Conservation (phyloP, 2,888 invertebrate genomes). For the Nomada ferruginata region DNA sequence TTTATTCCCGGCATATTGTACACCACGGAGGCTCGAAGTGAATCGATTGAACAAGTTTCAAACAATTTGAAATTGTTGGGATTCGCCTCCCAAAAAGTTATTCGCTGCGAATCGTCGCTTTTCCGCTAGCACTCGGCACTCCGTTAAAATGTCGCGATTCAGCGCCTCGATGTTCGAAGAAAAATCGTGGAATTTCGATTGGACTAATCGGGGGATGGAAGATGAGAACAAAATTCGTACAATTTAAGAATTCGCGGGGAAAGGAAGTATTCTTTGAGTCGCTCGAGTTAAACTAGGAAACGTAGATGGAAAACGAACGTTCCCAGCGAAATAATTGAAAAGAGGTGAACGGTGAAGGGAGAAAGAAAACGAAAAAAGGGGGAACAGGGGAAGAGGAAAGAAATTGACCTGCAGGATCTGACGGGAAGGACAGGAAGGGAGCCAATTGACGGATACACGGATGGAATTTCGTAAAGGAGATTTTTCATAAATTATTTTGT, state of each 20-base stretch:
- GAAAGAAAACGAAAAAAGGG: not conserved
- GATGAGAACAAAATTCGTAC: not conserved
- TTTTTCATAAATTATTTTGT: slow-evolving; percentile 36
- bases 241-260: not conserved
- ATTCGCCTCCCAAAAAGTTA: not conserved
- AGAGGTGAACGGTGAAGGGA: not conserved
- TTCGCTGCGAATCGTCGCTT: slow-evolving; percentile 11
- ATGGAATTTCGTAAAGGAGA: slow-evolving; percentile 12
- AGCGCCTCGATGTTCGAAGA: not conserved
- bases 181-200: not conserved
- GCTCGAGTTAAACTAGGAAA: too few relatives aligned
- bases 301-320: not conserved
- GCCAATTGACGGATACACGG: slow-evolving; percentile 30
- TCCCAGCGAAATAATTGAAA: slow-evolving; percentile 12
- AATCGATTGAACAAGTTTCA: slow-evolving; percentile 10
- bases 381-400: not conserved
- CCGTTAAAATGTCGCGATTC: too few relatives aligned
- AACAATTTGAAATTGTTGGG: slow-evolving; percentile 12
- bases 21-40: slow-evolving; percentile 4
- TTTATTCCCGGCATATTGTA: slow-evolving; percentile 8
- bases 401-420: slow-evolving; percentile 16
- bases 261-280: too few relatives aligned
- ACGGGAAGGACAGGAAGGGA: slow-evolving; percentile 26
- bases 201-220: not conserved
- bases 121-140: too few relatives aligned